These are phyloP conservation scores for Cyclargus thomasi DNA, from an alignment of 1,140 invertebrate species.

Conservation along the genomic window DNA sequence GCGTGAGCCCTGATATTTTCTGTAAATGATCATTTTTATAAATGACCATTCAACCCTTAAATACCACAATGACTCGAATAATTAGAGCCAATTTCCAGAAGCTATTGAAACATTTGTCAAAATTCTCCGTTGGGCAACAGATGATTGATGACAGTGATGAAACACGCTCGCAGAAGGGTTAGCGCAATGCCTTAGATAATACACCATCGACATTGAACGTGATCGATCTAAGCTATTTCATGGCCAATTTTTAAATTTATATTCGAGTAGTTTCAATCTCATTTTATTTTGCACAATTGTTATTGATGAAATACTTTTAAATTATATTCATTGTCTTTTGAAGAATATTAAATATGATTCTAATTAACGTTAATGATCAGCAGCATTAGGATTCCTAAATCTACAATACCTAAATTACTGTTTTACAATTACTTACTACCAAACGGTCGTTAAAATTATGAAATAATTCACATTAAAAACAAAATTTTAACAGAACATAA, in stretches of 20 bases:
- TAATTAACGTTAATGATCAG: too few relatives aligned
- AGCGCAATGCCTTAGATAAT: conserved; percentile 38
- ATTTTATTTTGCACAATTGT: background rate
- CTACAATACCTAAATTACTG: too few relatives aligned
- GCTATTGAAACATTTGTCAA: conserved; percentile 55
- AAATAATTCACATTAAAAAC: background rate
- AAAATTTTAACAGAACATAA: background rate
- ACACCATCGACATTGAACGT: conserved; percentile 28
- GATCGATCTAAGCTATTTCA: conserved; percentile 26
- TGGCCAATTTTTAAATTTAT: conserved; percentile 20
- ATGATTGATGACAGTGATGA: conserved; percentile 53
- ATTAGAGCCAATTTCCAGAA: conserved; percentile 65
- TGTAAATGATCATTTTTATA: background rate
- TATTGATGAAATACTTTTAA: background rate
- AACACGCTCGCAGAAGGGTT: conserved; percentile 35
- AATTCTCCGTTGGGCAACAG: conserved; percentile 56
- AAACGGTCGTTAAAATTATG: too few relatives aligned
- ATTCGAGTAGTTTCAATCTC: background rate
- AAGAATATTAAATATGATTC: too few relatives aligned
- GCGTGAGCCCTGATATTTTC: background rate
- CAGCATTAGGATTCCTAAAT: too few relatives aligned
- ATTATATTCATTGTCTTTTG: too few relatives aligned
- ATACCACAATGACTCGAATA: conserved; percentile 59
- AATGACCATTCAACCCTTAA: conserved; percentile 1
- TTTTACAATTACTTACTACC: too few relatives aligned